Percentiles rank a stretch among this genome's conserved stretches.
Conservation (phyloP, 2,113 vertebrate genomes). For the Pheucticus melanocephalus region DNA sequence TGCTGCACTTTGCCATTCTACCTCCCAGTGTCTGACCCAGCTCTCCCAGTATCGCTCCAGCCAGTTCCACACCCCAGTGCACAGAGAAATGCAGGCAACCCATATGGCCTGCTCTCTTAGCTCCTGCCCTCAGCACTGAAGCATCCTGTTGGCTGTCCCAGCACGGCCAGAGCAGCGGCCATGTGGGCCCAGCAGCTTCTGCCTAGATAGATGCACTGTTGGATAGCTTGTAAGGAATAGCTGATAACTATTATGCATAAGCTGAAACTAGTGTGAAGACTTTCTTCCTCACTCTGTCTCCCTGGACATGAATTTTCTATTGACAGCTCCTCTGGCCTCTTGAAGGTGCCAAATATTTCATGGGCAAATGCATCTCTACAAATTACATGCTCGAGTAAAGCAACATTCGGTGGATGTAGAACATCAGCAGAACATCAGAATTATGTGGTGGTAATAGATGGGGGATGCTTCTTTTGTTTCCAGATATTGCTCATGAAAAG, state of each 20-base stretch:
- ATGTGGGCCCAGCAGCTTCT: not conserved
- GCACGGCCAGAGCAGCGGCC: not conserved
- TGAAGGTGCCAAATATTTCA: not conserved
- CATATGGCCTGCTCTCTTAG: not conserved
- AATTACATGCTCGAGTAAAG: not conserved
- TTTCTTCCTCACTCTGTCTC: not conserved
- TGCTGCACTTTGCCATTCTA: not conserved
- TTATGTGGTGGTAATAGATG: not conserved
- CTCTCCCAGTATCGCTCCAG: not conserved
- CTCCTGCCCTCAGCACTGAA: not conserved
- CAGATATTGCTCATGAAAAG: conserved; percentile 71
- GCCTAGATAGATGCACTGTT: not conserved
- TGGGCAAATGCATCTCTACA: not conserved
- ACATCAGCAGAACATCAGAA: not conserved
- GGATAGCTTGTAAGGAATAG: not conserved
- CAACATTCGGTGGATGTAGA: not conserved
- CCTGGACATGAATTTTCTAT: not conserved
- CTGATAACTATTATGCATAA: not conserved
- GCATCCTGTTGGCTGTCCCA: not conserved
- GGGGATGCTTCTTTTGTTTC: not conserved
- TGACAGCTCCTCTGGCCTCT: not conserved
- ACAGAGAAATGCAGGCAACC: not conserved
- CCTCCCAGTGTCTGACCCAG: not conserved
- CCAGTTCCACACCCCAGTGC: not conserved
- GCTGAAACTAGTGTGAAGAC: not conserved